These are phyloP conservation scores for Drosophila koepferae DNA, from an alignment of 2,888 invertebrate species.

Conservation along the genomic window DNA sequence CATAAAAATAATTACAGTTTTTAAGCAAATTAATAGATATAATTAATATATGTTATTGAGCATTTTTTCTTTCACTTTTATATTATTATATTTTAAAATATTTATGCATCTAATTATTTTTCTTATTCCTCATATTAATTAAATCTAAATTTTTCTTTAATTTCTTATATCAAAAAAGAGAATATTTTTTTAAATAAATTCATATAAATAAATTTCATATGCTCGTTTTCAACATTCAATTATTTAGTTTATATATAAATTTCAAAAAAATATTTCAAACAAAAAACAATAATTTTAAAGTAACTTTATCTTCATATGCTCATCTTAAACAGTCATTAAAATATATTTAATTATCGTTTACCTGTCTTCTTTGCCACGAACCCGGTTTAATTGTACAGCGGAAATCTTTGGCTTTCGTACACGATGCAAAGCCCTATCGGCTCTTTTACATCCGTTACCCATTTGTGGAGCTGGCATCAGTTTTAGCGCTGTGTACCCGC, in stretches of 20 bases:
- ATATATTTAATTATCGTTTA: slow-evolving; percentile 63
- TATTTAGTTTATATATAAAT: no score
- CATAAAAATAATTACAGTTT: no score
- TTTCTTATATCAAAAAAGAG: not conserved
- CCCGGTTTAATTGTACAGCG: slow-evolving; percentile 57
- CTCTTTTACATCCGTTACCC: slow-evolving; percentile 15
- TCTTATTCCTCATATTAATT: no score
- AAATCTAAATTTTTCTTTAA: not conserved
- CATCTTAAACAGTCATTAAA: not conserved
- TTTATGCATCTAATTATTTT: no score
- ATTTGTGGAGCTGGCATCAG: slow-evolving; percentile 3
- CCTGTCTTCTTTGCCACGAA: slow-evolving; percentile 2
- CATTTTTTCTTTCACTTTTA: no score
- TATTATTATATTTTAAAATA: no score
- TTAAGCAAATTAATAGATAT: not conserved
- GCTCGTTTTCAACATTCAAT: no score
- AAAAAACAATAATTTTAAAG: not conserved
- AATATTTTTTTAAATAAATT: not conserved
- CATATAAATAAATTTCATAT: not conserved
- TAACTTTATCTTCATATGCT: not conserved
- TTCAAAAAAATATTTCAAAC: not conserved
- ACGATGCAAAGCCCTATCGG: slow-evolving; percentile 8
- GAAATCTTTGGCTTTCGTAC: slow-evolving; percentile 56
- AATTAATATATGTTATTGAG: not conserved
- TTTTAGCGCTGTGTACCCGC: not conserved